Evolutionary conservation across 2,888 invertebrate species (phyloP).

Genomic region (Zaprionus obscuricornis): DNA sequence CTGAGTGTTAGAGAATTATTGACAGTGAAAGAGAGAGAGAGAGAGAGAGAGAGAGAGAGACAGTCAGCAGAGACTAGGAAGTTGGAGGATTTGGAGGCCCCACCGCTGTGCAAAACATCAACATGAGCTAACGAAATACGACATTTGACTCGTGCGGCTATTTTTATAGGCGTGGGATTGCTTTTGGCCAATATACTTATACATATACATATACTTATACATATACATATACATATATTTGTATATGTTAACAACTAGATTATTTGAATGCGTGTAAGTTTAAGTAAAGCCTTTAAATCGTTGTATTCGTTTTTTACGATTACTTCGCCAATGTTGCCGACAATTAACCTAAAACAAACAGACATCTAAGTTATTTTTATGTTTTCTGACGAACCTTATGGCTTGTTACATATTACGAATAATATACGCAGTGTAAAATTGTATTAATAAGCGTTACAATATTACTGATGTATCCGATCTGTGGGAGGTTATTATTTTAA

Average conservation of each 20-base stretch:
- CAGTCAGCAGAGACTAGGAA: too few relatives aligned
- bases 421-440: too few relatives aligned
- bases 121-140: constrained; percentile 74
- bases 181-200: constrained; percentile 49
- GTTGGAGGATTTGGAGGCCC: constrained; percentile 28
- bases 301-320: constrained; percentile 35
- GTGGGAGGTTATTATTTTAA: too few relatives aligned
- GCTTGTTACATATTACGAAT: too few relatives aligned
- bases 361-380: too few relatives aligned
- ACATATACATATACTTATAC: background rate
- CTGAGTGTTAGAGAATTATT: constrained; percentile 34
- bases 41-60: too few relatives aligned
- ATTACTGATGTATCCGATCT: too few relatives aligned
- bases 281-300: constrained; percentile 36
- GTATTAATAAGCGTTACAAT: too few relatives aligned
- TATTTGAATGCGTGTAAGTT: constrained; percentile 19
- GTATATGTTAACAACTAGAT: constrained; percentile 30
- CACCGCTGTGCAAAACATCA: constrained; percentile 62
- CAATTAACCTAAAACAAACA: too few relatives aligned
- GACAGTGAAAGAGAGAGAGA: too few relatives aligned
- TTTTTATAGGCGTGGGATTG: constrained; percentile 76
- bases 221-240: background rate
- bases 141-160: constrained; percentile 71
- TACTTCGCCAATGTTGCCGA: constrained; percentile 9
- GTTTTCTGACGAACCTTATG: too few relatives aligned